Evolutionary conservation across 1,140 invertebrate species (phyloP).

Genomic region (Heliothis subflexa): DNA sequence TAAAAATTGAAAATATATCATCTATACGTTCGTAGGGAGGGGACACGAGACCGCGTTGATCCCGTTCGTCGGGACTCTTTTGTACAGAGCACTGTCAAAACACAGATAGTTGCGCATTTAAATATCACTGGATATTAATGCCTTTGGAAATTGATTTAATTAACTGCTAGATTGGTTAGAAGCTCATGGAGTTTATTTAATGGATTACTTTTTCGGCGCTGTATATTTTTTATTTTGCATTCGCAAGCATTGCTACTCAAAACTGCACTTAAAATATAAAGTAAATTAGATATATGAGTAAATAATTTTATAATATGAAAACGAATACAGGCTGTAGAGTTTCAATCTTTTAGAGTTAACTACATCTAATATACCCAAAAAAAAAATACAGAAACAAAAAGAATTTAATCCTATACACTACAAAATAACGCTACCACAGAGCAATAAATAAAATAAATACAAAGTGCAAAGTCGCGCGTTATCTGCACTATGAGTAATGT

Average conservation of each 20-base stretch:
- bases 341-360: not conserved
- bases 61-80: slow-evolving; percentile 63
- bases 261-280: too few relatives aligned
- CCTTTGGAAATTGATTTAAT: slow-evolving; percentile 58
- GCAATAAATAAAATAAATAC: slow-evolving; percentile 44
- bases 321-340: too few relatives aligned
- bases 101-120: slow-evolving; percentile 72
- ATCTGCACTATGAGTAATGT: slow-evolving; percentile 73
- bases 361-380: too few relatives aligned
- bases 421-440: slow-evolving; percentile 14
- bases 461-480: slow-evolving; percentile 40
- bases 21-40: slow-evolving; percentile 68
- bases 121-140: slow-evolving; percentile 60
- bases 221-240: too few relatives aligned
- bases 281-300: too few relatives aligned
- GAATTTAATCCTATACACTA: not conserved
- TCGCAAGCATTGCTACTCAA: too few relatives aligned
- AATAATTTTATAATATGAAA: too few relatives aligned
- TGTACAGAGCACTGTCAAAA: slow-evolving; percentile 76
- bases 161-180: slow-evolving; percentile 47
- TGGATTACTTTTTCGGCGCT: not conserved
- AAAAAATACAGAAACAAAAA: not conserved
- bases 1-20: slow-evolving; percentile 84
- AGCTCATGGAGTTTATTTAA: not conserved
- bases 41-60: slow-evolving; percentile 67